These are phyloP conservation scores for Quadroppia sp. DNA, from an alignment of 2,888 invertebrate genomes.

Conservation along the genomic window DNA sequence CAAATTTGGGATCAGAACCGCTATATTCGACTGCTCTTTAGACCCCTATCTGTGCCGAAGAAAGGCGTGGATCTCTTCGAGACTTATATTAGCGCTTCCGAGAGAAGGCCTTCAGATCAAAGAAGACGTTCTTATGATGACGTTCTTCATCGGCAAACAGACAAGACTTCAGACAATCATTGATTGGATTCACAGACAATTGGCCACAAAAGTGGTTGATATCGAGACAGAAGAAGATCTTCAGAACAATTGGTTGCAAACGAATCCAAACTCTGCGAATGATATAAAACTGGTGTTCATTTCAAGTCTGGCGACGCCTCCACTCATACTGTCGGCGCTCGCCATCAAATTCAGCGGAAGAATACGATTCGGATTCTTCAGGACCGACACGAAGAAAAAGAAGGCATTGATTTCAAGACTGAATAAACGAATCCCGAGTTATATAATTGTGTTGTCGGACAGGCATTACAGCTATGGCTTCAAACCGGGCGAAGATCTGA, in stretches of 20 bases:
- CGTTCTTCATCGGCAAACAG: constrained; percentile 46
- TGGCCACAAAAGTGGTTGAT: constrained; percentile 53
- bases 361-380: constrained; percentile 55
- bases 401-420: constrained; percentile 24
- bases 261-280: constrained; percentile 46
- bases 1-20: constrained; percentile 56
- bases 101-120: constrained; percentile 54
- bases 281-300: constrained; percentile 54
- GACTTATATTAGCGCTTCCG: constrained; percentile 56
- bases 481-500: constrained; percentile 54
- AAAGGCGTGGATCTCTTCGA: constrained; percentile 56
- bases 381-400: constrained; percentile 42
- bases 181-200: constrained; percentile 55
- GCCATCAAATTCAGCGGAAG: constrained; percentile 58
- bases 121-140: constrained; percentile 55
- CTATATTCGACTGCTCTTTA: constrained; percentile 56
- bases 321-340: constrained; percentile 57
- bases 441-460: constrained; percentile 55
- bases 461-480: constrained; percentile 53
- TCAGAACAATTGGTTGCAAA: constrained; percentile 52
- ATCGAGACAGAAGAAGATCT: constrained; percentile 52
- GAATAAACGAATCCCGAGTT: constrained; percentile 50
- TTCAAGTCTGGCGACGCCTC: constrained; percentile 54
- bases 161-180: constrained; percentile 49
- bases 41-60: constrained; percentile 56